These are phyloP conservation scores for Anomalospiza imberbis DNA, from an alignment of 2,797 vertebrate species.

Conservation along the genomic window DNA sequence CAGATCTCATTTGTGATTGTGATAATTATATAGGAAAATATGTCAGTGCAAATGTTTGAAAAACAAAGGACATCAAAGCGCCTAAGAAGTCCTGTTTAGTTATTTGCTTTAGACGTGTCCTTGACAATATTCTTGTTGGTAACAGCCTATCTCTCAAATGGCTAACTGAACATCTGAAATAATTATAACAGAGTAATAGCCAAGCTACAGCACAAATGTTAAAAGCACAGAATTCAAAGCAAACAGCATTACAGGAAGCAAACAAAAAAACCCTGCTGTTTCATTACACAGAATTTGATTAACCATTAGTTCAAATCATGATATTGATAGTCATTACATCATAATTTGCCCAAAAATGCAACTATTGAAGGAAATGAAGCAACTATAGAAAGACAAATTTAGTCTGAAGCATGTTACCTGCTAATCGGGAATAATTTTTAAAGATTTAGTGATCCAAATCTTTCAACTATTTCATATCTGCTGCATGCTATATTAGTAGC, in stretches of 20 bases:
- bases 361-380: not conserved
- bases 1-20: constrained; percentile 34
- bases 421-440: not conserved
- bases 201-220: constrained; percentile 1
- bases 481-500: not conserved
- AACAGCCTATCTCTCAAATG: constrained; percentile 22
- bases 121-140: constrained; percentile 15
- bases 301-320: not conserved
- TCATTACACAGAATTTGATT: not conserved
- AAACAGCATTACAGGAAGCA: not conserved
- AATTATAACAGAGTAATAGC: constrained; percentile 10
- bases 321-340: not conserved
- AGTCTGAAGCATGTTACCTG: not conserved
- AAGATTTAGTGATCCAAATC: not conserved
- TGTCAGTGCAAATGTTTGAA: constrained; percentile 46
- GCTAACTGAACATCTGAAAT: constrained; percentile 36
- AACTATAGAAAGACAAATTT: not conserved
- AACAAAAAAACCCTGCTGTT: not conserved
- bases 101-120: constrained; percentile 30
- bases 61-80: constrained; percentile 60
- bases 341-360: not conserved
- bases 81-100: constrained; percentile 32
- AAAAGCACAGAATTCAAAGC: constrained; percentile 21
- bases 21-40: constrained; percentile 58
- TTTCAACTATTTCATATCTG: not conserved